Base-by-base conservation (phyloP, 1,140 invertebrate genomes). In the Calephelis virginiensis region DNA sequence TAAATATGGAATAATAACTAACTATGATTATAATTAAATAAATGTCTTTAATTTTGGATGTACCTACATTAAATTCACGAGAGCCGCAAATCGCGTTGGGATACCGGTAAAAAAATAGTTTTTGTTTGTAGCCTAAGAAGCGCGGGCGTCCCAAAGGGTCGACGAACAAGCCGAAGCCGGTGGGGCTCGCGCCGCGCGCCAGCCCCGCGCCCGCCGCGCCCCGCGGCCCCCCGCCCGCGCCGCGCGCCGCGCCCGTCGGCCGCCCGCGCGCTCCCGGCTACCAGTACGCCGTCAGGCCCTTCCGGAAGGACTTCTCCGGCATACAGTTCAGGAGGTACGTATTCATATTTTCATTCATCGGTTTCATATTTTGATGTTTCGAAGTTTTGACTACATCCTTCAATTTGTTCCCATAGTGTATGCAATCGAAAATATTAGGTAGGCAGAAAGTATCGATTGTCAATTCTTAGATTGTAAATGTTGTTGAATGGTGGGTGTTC, bases 231-330 rank as follows among this genome's bases (percentile, higher is more conserved):
- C 50, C 69, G 49, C 73, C 70, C 8, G 37, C 67, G 45, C 69
- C 56, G 28, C 71, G 73, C 63, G 61, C 72, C 66, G 40, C 71
- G 60, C 71, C 67, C 11, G 38, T 59, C 9, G 71, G 63, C 69
- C 75, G 64, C 17, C 80, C 76, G 76, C 50, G 89, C 79, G n/a
- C 74, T 75, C 49, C 77, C n/a, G 79, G 78, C 17, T 89, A 86
- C 77, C 84, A 88, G 76, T 90, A 90, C 75, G 83, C 81, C 0
- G 80, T 92, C 45, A 66, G 90, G 28, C 89, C 87, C 1, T 91
- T 87, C 78, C 76, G 90, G 67, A 90, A 90, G 74, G 91, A 92
- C 75, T 92, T 91, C 78, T 91, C 87, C 7, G 89, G 91, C 17
- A 91, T 92, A 80, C 89, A 90, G 74, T 92, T 92, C 66, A 77